phyloP scores from a whole-genome alignment of 2,888 invertebrate species.

The Hololepta plana region DNA sequence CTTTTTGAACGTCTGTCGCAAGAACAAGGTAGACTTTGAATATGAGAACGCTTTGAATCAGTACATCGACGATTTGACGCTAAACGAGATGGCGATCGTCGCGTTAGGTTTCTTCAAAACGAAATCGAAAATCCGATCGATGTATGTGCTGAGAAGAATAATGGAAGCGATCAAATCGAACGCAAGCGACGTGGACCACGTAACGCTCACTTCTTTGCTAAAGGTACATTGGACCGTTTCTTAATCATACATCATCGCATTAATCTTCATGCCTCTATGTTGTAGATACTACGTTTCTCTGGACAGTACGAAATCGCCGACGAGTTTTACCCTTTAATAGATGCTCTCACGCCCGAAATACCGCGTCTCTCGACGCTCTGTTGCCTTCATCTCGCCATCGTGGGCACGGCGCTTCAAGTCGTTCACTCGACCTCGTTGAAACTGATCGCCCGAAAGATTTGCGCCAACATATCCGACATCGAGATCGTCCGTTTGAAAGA shows the following conservation, averaged over 20 bases:
- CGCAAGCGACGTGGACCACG: constrained; percentile 37
- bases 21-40: constrained; percentile 39
- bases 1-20: constrained; percentile 40
- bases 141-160: constrained; percentile 28
- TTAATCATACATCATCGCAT: background rate
- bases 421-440: constrained; percentile 29
- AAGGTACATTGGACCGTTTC: constrained; percentile 26
- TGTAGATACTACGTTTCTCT: constrained; percentile 37
- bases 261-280: background rate
- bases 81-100: constrained; percentile 51
- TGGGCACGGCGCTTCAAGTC: constrained; percentile 35
- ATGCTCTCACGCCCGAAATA: constrained; percentile 34
- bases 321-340: constrained; percentile 32
- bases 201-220: constrained; percentile 44
- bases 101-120: constrained; percentile 58
- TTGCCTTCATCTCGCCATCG: constrained; percentile 45
- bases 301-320: constrained; percentile 26
- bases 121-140: constrained; percentile 38
- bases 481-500: constrained; percentile 40
- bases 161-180: constrained; percentile 30
- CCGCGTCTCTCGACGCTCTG: constrained; percentile 39
- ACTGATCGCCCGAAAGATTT: constrained; percentile 33
- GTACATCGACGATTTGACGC: constrained; percentile 33
- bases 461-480: constrained; percentile 24
- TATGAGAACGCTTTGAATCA: constrained; percentile 38